Evolutionary conservation across 2,888 invertebrate species (phyloP).

Genomic region (Himalopsyche japonica): DNA sequence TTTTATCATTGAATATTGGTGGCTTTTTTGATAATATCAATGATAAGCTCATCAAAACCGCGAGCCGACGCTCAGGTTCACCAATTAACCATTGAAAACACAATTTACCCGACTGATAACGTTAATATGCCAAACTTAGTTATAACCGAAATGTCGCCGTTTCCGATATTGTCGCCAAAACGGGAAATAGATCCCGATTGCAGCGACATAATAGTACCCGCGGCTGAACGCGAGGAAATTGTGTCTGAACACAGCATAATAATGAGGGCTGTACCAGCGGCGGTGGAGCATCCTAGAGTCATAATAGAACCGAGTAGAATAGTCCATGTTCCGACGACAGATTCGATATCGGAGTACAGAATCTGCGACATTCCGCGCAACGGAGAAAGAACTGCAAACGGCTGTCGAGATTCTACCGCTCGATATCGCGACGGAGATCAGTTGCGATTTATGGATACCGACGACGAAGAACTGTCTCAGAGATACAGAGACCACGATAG

Average conservation of each 20-base stretch:
- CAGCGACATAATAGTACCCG: constrained; percentile 12
- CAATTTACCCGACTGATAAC: background rate
- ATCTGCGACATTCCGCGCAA: constrained; percentile 27
- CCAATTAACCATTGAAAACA: background rate
- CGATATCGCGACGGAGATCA: background rate
- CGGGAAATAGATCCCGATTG: constrained; percentile 24
- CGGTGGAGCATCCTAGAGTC: constrained; percentile 32
- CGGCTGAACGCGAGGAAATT: constrained; percentile 37
- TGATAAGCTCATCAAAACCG: background rate
- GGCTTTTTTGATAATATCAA: background rate
- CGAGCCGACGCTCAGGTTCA: background rate
- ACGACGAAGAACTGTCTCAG: constrained; percentile 18
- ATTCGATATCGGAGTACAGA: constrained; percentile 18
- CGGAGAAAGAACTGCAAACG: constrained; percentile 12
- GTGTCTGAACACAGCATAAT: constrained; percentile 23
- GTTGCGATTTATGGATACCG: background rate
- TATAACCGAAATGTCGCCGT: constrained; percentile 28
- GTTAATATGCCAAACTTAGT: background rate
- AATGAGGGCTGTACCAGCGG: background rate
- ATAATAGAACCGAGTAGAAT: constrained; percentile 37
- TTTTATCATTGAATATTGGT: background rate
- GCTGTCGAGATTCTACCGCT: background rate
- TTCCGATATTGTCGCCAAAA: constrained; percentile 27
- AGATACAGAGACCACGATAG: constrained; percentile 26
- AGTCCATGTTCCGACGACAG: constrained; percentile 5